Evolutionary conservation across 2,888 invertebrate genomes (phyloP), one percentile per base, ranked within the genome.

Genomic region (Nesidiocoris tenuis): DNA sequence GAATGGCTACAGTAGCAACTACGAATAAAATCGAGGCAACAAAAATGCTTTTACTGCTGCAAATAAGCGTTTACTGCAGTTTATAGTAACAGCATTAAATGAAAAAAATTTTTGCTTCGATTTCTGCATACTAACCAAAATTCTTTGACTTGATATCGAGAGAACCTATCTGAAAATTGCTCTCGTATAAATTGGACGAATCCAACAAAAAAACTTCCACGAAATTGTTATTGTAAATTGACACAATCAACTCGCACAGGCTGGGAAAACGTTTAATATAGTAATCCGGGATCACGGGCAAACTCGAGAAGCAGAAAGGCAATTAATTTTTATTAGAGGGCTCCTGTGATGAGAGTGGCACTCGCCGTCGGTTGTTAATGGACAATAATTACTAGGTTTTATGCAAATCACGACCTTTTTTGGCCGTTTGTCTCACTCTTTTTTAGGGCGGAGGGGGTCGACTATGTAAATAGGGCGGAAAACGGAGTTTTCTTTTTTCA

Each of bases 321-420:
- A 22, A 59, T 67, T 70, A 57, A 59, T 70, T 61, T 24, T 61
- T 18, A 59, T 25, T 70, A 70, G 18, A 59, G 1, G 18, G n/a
- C 18, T 67, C 25, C 24, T 72, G 18, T 39, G 72, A 61, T 72
- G 63, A 39, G 22, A 72, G 54, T 61, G 19, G 17, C 72, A 72
- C 55, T 72, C 54, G 55, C 61, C 22, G 54, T 23, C 16, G 63
- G 72, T 63, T 65, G 66, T 66, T 75, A 66, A 66, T 75, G 59
- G 66, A 66, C 74, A 64, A 64, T 75, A 75, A 75, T 75, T 75
- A 75, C 74, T 75, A 59, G 66, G 74, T 75, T 75, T 75, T 75
- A 75, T 66, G 74, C 66, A 75, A 75, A 75, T 65, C 59, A 21
- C 57, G 25, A 22, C 16, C 59, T 59, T 59, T 66, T 75, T 65